A percentile compares a stretch with the other conserved stretches of the same genome.
Evolutionary conservation across 2,113 vertebrate genomes (phyloP).

Genomic region (Neopipo cinnamomea): DNA sequence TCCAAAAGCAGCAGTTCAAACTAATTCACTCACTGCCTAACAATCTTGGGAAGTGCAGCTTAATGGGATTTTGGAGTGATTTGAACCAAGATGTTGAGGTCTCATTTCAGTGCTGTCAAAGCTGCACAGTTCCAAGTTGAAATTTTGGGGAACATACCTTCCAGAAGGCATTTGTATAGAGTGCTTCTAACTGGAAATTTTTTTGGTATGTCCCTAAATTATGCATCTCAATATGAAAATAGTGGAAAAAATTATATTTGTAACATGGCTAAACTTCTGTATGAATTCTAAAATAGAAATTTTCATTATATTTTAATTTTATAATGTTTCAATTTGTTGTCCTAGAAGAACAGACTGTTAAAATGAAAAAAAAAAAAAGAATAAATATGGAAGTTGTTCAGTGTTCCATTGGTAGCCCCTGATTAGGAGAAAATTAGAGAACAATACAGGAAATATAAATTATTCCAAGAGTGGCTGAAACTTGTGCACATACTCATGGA

Average conservation of each 20-base stretch:
- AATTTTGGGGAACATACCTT: neutral
- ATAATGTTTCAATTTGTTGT: neutral
- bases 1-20: rapidly evolving
- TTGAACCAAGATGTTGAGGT: neutral
- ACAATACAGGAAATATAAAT: neutral
- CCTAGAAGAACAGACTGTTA: neutral
- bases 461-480: neutral
- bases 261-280: neutral
- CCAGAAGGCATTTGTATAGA: neutral
- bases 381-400: neutral
- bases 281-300: neutral
- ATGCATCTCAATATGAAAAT: neutral
- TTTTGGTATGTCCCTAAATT: neutral
- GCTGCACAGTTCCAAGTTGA: neutral
- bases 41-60: neutral
- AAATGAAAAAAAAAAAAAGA: neutral
- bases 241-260: neutral
- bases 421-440: neutral
- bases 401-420: neutral
- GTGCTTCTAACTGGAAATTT: neutral
- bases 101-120: neutral
- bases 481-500: neutral
- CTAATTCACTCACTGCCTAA: rapidly evolving
- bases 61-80: neutral
- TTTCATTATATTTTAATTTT: neutral